Evolutionary conservation across 2,888 invertebrate genomes (phyloP), one percentile per base, ranked within the genome.

Genomic region (Campoplex nolae): DNA sequence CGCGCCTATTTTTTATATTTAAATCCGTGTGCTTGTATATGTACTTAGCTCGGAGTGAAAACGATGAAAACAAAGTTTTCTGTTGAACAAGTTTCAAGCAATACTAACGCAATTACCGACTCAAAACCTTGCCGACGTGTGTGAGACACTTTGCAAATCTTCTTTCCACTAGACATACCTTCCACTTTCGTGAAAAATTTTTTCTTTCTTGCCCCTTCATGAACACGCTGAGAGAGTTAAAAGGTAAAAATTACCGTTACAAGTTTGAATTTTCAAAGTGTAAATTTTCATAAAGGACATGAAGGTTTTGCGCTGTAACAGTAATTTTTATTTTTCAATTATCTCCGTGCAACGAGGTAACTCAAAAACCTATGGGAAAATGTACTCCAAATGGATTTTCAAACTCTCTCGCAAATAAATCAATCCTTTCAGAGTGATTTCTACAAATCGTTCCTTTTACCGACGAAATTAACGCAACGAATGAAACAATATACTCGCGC

Each of bases 21-120:
- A 8, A 38, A 8, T 42, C 32, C 23, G 56, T 13, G 28, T 48
- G 62, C 23, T 32, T 51, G 51, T 51, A 13, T 51, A 13, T 48
- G 32, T 23, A 23, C 16, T 23, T 81, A n/a, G 68, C 74, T 70
- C 23, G 42, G 45, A 70, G 68, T 62, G 74, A 32, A 67, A 78
- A 82, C 81, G 85, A 77, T 75, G 85, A 78, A 71, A 85, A 85
- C 83, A 70, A 79, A 83, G 83, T 83, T 83, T 85, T 77, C 79
- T 75, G 74, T 75, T 75, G 85, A 42, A 68, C 54, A 79, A 85
- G 82, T 79, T 80, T 83, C 75, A 68, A 83, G 78, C 78, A 70
- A 78, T 67, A 85, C 71, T 68, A 73, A 13, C 45, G 45, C 58
- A 28, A 0, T 23, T 23, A 23, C 23, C 23, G 23, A 23, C 23